Percentiles rank a stretch among this genome's conserved stretches.
These are phyloP conservation scores for Lota lota DNA, from an alignment of 2,113 vertebrate species.

Conservation along the genomic window DNA sequence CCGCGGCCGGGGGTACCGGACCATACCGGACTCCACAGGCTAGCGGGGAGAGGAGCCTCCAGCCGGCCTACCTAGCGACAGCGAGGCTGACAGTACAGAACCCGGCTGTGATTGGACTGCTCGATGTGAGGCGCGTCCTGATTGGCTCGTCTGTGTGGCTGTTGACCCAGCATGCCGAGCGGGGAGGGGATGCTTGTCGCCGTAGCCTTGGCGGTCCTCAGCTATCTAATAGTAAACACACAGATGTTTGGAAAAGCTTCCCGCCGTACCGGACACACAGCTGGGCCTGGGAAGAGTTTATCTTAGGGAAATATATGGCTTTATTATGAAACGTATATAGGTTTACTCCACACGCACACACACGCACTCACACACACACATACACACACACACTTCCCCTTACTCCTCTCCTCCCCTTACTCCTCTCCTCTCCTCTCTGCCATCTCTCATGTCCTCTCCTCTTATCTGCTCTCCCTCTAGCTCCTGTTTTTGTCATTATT, in stretches of 20 bases:
- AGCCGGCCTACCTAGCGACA: too few relatives aligned
- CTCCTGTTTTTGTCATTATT: not conserved
- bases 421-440: not conserved
- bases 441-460: constrained; percentile 5
- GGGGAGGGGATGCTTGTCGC: constrained; percentile 38
- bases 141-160: too few relatives aligned
- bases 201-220: constrained; percentile 46
- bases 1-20: constrained; percentile 41
- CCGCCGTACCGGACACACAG: not conserved
- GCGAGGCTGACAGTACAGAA: too few relatives aligned
- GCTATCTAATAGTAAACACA: constrained; percentile 19
- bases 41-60: not conserved
- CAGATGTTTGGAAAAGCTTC: constrained; percentile 16
- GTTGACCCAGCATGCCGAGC: too few relatives aligned
- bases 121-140: too few relatives aligned
- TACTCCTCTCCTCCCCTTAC: not conserved
- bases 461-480: constrained; percentile 19
- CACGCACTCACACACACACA: too few relatives aligned
- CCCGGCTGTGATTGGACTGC: too few relatives aligned
- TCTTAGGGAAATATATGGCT: too few relatives aligned
- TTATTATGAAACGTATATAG: too few relatives aligned
- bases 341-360: too few relatives aligned
- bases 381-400: too few relatives aligned
- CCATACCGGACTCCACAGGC: constrained; percentile 13
- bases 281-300: not conserved